phyloP scores from a whole-genome alignment of 1,140 invertebrate species.

The Drosophila insularis region DNA sequence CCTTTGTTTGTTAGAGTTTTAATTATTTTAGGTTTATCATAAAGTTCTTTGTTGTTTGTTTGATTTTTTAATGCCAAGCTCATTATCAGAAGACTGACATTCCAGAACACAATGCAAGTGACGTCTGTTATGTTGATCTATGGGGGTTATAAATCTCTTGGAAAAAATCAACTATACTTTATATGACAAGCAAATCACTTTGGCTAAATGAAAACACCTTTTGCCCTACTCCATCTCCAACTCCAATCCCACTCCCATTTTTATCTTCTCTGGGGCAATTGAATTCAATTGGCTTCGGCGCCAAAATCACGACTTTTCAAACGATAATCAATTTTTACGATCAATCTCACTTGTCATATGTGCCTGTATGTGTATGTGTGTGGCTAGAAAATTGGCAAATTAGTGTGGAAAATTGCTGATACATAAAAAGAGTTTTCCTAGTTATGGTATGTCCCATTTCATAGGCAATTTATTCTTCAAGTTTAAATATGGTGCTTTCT shows the following conservation, averaged over 20 bases:
- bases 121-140: background rate
- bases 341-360: constrained; percentile 61
- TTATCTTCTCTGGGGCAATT: constrained; percentile 45
- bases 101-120: background rate
- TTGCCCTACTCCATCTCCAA: constrained; percentile 26
- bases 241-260: background rate
- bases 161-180: constrained; percentile 52
- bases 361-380: constrained; percentile 8
- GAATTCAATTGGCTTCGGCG: constrained; percentile 69
- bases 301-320: constrained; percentile 54
- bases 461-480: constrained; percentile 50
- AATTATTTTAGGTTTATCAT: constrained; percentile 62
- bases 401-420: constrained; percentile 62
- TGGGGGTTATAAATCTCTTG: constrained; percentile 36
- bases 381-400: constrained; percentile 73
- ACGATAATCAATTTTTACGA: constrained; percentile 76
- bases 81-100: constrained; percentile 14
- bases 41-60: constrained; percentile 26
- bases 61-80: constrained; percentile 41
- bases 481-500: constrained; percentile 30
- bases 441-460: constrained; percentile 26
- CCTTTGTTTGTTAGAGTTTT: constrained; percentile 43
- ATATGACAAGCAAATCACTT: constrained; percentile 75
- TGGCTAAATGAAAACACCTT: constrained; percentile 56
- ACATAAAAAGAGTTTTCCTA: constrained; percentile 30